Base-by-base conservation (phyloP, 2,797 vertebrate species). In the Hippocampus kuda region DNA sequence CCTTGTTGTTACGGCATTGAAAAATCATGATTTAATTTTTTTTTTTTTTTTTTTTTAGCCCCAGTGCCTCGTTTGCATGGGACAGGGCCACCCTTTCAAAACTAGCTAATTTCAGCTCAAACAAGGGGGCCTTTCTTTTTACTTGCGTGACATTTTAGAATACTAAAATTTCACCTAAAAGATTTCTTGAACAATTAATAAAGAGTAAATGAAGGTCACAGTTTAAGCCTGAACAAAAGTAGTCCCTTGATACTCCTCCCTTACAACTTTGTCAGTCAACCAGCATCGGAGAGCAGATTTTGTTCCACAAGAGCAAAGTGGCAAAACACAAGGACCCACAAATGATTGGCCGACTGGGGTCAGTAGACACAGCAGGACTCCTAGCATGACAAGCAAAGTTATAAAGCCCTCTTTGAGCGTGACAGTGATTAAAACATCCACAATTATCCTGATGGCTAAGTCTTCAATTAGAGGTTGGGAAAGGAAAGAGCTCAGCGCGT, bases 261-360 rank as follows among this genome's bases (percentile, higher is more conserved):
- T 59, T 61, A 20, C 16, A 61, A 34, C 7, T 56, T 48, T 24
- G n/a, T 3, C 9, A 61, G 16, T 38, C 59, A 34, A 38, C 30
- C 16, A 61, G 59, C 59, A 15, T 34, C 27, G 7, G 26, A 15
- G 12, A 59, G 6, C 7, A 24, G 27, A 61, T 61, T 38, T 8
- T 22, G 3, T 61, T 61, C 7, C 59, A 38, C 30, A 4, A 41
- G 15, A 77, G 75, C 73, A 77, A 77, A 77, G 71, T 72, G 64
- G 70, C 72, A 70, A 68, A 51, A 77, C 76, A 76, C 62, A 62
- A 75, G 66, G 73, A 74, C 67, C 80, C 77, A 38, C 80, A 78
- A 83, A 83, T 82, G 76, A 79, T 76, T 66, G 48, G 75, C 78
- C 80, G 81, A 83, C 70, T 68, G 72, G 81, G 78, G 72, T 76